Base-by-base conservation (phyloP, 1,140 invertebrate species). In the Bombus haemorrhoidalis region DNA sequence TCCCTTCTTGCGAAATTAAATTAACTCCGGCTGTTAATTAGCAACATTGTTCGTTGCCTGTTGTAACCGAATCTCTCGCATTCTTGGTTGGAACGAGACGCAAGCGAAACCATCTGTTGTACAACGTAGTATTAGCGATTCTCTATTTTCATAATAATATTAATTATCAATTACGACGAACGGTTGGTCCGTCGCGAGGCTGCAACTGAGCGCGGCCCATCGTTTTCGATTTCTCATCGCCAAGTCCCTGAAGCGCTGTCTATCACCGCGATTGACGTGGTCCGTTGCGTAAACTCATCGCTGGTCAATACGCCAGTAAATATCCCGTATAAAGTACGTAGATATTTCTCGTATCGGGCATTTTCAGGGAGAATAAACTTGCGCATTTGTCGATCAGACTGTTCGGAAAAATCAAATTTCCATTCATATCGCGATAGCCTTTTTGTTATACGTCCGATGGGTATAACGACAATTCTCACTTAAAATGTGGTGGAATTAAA, bases 121-220 rank as follows among this genome's bases (percentile, higher is more conserved):
- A 53, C 18, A 22, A 53, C 18, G 47, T 22, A 8, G 18, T 5
- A 22, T 53, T 22, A 53, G 18, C 47, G 59, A 32, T 73, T 75
- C 57, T 74, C 77, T 69, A 74, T 85, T 80, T 85, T 73, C 66
- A 47, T 76, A 76, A 85, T 84, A 72, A n/a, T 43, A 68, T 83
- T 90, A 90, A 88, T 90, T 91, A 91, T 91, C 86, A 87, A 88
- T 90, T 89, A 87, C 71, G 71, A 90, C 66, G 83, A 88, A 90
- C 66, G 79, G 75, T 69, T 85, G 4, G 32, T 15, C 68, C 59
- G 37, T 76, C 62, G 69, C 3, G 43, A 13, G 32, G 13, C 39
- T 28, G 62, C 41, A 32, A n/a, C 8, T 6, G 57, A 59, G 39
- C 22, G 6, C 22, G 47, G 53, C 37, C 15, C 76, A 39, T 57